phyloP scores from a whole-genome alignment of 2,113 vertebrate species.

The Microtus ochrogaster region DNA sequence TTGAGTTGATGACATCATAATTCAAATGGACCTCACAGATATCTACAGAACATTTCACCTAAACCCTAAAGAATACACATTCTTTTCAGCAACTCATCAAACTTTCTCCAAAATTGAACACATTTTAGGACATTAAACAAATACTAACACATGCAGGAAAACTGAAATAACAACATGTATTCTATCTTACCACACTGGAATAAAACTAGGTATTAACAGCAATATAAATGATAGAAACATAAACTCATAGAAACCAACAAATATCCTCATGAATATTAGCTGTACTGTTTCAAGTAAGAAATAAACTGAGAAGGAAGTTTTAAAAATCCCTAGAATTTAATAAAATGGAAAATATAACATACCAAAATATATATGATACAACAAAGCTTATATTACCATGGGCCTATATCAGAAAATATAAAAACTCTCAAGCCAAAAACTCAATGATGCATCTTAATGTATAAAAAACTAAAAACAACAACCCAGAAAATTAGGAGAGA shows the following conservation, averaged over 20 bases:
- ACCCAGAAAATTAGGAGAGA: neutral
- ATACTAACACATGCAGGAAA: neutral
- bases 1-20: neutral
- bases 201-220: neutral
- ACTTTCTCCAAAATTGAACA: neutral
- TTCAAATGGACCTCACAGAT: neutral
- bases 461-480: neutral
- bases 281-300: neutral
- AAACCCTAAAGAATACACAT: neutral
- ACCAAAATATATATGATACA: neutral
- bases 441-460: neutral
- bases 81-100: neutral
- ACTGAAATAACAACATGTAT: neutral
- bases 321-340: neutral
- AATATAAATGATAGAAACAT: neutral
- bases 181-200: neutral
- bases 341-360: neutral
- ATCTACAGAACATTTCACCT: neutral
- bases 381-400: neutral
- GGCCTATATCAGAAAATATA: neutral
- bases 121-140: neutral
- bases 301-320: neutral
- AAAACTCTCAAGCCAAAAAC: neutral
- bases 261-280: neutral
- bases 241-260: neutral